Evolutionary conservation across 2,113 vertebrate species (phyloP).

Genomic region (Ailuropoda melanoleuca): DNA sequence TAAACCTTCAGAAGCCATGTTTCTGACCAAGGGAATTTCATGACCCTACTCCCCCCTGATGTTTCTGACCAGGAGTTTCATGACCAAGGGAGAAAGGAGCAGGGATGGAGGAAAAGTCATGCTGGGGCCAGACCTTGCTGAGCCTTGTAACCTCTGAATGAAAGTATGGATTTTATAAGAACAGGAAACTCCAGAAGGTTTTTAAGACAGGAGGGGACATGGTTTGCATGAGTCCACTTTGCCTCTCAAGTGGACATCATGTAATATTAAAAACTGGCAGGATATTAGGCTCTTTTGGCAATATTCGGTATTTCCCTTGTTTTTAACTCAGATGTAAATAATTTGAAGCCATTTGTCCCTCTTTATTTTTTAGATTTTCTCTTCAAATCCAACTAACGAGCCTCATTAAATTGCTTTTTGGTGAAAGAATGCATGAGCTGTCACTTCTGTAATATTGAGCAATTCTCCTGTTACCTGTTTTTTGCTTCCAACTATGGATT

Average conservation of each 20-base stretch:
- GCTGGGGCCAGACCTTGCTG: not conserved
- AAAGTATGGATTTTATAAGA: not conserved
- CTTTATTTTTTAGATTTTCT: slow-evolving; percentile 30
- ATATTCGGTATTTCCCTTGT: not conserved
- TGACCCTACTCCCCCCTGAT: not conserved
- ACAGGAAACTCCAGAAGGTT: not conserved
- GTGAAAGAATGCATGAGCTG: not conserved
- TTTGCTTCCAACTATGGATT: not conserved
- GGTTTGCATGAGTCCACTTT: not conserved
- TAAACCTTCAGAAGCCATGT: not conserved
- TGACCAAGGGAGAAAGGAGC: not conserved
- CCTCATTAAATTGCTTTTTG: not conserved
- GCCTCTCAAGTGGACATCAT: not conserved
- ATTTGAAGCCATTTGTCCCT: not conserved
- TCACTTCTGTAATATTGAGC: not conserved
- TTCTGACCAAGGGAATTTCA: not conserved
- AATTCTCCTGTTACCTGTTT: not conserved
- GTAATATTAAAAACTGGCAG: not conserved
- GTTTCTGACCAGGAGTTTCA: not conserved
- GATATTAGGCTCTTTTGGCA: not conserved
- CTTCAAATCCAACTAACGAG: not conserved
- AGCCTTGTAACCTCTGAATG: not conserved
- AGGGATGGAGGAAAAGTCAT: not conserved
- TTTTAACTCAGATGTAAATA: slow-evolving; percentile 32
- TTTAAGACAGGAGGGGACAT: not conserved